Evolutionary conservation across 1,140 invertebrate genomes (phyloP), one percentile per base, ranked within the genome.

Genomic region (Temnothorax longispinosus): DNA sequence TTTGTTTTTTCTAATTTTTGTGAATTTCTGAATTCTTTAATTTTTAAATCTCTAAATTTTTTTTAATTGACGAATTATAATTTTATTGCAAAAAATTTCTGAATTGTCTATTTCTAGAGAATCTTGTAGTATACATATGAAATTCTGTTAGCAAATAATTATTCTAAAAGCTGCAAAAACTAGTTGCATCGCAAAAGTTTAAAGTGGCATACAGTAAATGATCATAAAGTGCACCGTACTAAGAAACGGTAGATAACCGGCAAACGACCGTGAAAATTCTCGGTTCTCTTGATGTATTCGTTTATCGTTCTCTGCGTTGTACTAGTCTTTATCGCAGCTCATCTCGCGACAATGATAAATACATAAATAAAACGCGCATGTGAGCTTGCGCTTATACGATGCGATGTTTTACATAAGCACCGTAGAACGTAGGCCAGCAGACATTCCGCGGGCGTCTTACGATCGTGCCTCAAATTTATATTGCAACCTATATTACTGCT

Each of bases 381-480:
- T 7, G n/a, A 58, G 27, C 44, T 77, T 69, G 27, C 27, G 27
- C 27, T 27, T 27, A 27, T 27, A 69, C 6, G 41, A n/a, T 56
- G 69, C 10, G 52, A 77, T 62, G 80, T 64, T 67, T 88, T 87
- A 78, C 87, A 75, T 84, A 88, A 89, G 67, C 76, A 58, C 32
- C 71, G 65, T 80, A 87, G 84, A 69, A 50, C 41, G 41, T 47
- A 81, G 71, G 18, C 64, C 65, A 56, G 67, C 87, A 91, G 87
- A 89, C 89, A 92, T 93, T 92, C 87, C 64, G 87, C 56, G 85
- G 65, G 77, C 87, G 86, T 91, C 85, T 64, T 84, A 78, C 67
- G 87, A 90, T 92, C 91, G 91, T 92, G 90, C 85, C 56, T 93
- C 92, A 92, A 92, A 91, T 93, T 69, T 69, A 69, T 69, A 69